These are phyloP conservation scores for Leistus spinibarbis DNA, from an alignment of 2,888 invertebrate species.

Conservation along the genomic window DNA sequence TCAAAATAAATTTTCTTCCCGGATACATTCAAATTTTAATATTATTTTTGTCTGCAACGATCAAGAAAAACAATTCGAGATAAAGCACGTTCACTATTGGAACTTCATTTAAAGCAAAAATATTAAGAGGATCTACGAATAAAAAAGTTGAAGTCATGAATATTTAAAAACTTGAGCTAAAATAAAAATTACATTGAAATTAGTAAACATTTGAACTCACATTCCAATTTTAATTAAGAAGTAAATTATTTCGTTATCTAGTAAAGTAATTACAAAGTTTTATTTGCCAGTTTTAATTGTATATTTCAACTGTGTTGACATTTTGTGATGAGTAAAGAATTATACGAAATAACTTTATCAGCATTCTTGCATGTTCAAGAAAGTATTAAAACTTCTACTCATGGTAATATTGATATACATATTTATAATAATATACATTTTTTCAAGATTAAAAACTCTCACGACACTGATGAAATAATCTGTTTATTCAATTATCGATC, in stretches of 20 bases:
- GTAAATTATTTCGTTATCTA: conserved; percentile 17
- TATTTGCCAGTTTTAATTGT: neutral
- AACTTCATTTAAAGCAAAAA: no score
- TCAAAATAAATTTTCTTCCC: no score
- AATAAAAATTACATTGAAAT: neutral
- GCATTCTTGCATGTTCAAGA: neutral
- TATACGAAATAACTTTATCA: neutral
- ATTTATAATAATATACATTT: neutral
- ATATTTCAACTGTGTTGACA: neutral
- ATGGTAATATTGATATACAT: neutral
- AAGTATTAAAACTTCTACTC: neutral
- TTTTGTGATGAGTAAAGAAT: neutral
- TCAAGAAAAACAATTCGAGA: no score
- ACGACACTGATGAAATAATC: no score
- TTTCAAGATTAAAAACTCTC: neutral
- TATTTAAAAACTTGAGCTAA: neutral
- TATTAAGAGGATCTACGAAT: neutral
- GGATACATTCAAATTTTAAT: no score
- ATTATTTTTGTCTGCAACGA: no score
- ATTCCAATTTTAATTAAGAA: conserved; percentile 16
- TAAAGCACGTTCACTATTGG: no score
- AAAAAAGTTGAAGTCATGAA: neutral
- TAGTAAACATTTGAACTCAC: neutral
- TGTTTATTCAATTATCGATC: no score
- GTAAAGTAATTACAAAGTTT: conserved; percentile 24